phyloP scores from a whole-genome alignment of 2,113 vertebrate genomes.

The Nesoenas mayeri region DNA sequence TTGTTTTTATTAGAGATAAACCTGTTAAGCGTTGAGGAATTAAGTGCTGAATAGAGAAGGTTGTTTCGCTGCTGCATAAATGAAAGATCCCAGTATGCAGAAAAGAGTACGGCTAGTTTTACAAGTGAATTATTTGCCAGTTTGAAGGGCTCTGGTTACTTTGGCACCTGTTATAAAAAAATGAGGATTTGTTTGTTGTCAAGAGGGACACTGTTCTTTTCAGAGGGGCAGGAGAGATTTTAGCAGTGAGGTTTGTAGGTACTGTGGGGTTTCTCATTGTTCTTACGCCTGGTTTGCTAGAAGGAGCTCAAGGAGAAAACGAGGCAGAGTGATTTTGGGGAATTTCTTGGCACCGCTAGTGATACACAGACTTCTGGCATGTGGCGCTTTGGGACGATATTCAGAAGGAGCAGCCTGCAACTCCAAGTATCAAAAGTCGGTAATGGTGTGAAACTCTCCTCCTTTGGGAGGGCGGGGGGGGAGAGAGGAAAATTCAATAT shows the following conservation, averaged over 20 bases:
- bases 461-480: neutral
- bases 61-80: constrained; percentile 1
- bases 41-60: constrained; percentile 24
- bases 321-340: neutral
- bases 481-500: neutral
- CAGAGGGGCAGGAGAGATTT: neutral
- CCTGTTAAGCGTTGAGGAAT: constrained; percentile 54
- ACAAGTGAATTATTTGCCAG: neutral
- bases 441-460: neutral
- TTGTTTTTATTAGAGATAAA: constrained; percentile 65
- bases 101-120: neutral
- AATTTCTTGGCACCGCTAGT: neutral
- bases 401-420: neutral
- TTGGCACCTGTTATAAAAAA: neutral
- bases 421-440: neutral
- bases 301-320: constrained; percentile 3
- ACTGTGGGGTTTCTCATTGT: neutral
- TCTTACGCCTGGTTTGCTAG: neutral
- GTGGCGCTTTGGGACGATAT: neutral
- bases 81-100: neutral
- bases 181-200: neutral
- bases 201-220: neutral
- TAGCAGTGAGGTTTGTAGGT: neutral
- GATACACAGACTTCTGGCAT: neutral
- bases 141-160: neutral